Percentiles rank a stretch among this genome's conserved stretches.
Conservation (phyloP, 2,888 invertebrate species). For the Dexiosoma caninum region DNA sequence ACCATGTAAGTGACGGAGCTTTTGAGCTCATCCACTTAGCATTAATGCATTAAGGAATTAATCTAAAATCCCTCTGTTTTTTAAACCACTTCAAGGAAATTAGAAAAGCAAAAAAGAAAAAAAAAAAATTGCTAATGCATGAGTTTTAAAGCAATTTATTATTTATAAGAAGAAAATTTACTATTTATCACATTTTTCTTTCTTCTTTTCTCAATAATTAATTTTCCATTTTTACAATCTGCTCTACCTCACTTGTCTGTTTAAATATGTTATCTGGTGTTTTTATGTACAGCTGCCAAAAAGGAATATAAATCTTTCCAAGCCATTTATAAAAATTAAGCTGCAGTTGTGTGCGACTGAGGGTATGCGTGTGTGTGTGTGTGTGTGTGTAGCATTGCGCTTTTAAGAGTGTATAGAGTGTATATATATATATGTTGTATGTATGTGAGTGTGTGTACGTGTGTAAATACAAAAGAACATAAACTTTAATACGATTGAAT, state of each 20-base stretch:
- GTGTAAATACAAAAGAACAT: constrained; percentile 22
- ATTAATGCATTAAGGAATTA: no score
- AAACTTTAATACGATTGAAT: constrained; percentile 38
- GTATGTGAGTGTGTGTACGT: neutral
- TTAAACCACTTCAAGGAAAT: no score
- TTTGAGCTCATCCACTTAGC: no score
- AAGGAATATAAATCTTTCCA: constrained; percentile 58
- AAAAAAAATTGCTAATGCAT: no score
- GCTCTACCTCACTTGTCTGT: constrained; percentile 56
- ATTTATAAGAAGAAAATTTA: neutral
- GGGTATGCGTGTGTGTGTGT: neutral
- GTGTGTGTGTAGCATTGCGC: neutral
- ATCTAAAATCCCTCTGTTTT: no score
- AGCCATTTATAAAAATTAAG: constrained; percentile 62
- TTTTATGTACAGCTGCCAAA: constrained; percentile 59
- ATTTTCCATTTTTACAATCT: constrained; percentile 54
- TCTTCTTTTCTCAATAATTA: constrained; percentile 42
- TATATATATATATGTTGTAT: no score
- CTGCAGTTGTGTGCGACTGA: constrained; percentile 5
- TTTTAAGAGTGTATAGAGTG: no score
- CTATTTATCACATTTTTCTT: neutral
- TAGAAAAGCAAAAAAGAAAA: no score
- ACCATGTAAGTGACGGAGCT: no score
- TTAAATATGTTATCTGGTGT: constrained; percentile 62
- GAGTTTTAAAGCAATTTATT: neutral